Evolutionary conservation across 2,113 vertebrate genomes (phyloP), one percentile per base, ranked within the genome.

Genomic region (Zosterops japonicus): DNA sequence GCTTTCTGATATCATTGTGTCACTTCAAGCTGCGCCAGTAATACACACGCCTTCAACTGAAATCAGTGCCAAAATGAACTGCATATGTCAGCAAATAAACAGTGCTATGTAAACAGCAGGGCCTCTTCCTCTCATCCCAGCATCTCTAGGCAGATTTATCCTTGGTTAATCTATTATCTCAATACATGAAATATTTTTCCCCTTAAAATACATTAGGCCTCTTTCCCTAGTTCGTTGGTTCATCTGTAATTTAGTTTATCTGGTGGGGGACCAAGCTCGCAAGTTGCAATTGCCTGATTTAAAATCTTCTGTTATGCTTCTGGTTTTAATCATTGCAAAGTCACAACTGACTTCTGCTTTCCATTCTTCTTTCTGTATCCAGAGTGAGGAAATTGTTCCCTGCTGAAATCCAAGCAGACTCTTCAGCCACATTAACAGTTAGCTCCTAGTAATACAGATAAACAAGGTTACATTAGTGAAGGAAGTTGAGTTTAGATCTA

Each of bases 21-120:
- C 91, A 93, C 89, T 94, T 96, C 91, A 96, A 95, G 96, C 93
- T 96, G 94, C 1, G 75, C 88, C 81, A 94, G 89, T 83, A 96
- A 92, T 89, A 35, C 86, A 83, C 87, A 42, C 0, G 17, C 92
- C 95, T 94, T 97, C 96, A 91, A 56, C 89, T 93, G 94, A 96
- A 94, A 97, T 96, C 94, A 95, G 84, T 96, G 93, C 86, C 94
- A 94, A 87, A 96, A 92, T 95, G 94, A 96, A 92, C 94, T 92
- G 92, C 35, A 23, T 91, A 89, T 94, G 93, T 96, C 95, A 96
- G 96, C 96, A 94, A 91, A 89, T 96, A 96, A 95, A 89, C 89
- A 94, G 90, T 85, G 87, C 89, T 64, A 61, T 90, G 91, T 94
- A 94, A 97, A 95, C 95, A 96, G 87, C 91, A 56, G 84, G 91